Evolutionary conservation across 53 echinoderm and acorn worm species (phyloP).

Genomic region (Astropecten irregularis): DNA sequence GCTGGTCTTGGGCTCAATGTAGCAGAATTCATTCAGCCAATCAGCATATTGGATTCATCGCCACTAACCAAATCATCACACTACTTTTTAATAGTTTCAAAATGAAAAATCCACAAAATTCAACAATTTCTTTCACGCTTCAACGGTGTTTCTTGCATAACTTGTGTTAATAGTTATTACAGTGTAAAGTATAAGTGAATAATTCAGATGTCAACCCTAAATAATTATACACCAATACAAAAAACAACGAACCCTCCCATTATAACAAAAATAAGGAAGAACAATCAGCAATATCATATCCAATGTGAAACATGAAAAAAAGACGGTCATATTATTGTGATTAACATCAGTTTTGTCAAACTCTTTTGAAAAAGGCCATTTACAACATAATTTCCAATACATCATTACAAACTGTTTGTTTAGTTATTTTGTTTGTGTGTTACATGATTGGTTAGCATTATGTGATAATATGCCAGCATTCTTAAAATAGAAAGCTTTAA

Average conservation of each 20-base stretch:
- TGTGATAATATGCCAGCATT: slow-evolving; percentile 13
- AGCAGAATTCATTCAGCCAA: slow-evolving; percentile 33
- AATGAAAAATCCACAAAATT: slow-evolving; percentile 24
- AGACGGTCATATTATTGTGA: no score
- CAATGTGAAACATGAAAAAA: background rate
- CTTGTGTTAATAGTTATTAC: slow-evolving; percentile 46
- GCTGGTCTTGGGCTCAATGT: slow-evolving; percentile 42
- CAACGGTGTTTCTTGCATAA: slow-evolving; percentile 41
- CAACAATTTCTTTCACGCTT: no score
- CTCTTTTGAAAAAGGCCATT: slow-evolving; percentile 23
- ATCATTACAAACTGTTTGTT: slow-evolving; percentile 14
- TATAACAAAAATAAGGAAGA: background rate
- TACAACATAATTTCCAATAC: slow-evolving; percentile 41
- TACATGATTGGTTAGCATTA: slow-evolving; percentile 41
- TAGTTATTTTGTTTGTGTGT: background rate
- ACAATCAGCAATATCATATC: background rate
- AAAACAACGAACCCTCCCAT: no score
- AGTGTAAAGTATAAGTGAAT: slow-evolving; percentile 2
- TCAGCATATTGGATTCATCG: slow-evolving; percentile 3
- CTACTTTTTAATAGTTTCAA: no score
- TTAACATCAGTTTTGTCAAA: background rate
- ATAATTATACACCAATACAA: no score
- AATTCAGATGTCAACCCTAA: slow-evolving; percentile 5
- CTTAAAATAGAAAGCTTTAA: slow-evolving; percentile 10
- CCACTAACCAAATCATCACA: background rate